Evolutionary conservation across 2,113 vertebrate species (phyloP), one percentile per base, ranked within the genome.

Genomic region (Sebastes fasciatus): DNA sequence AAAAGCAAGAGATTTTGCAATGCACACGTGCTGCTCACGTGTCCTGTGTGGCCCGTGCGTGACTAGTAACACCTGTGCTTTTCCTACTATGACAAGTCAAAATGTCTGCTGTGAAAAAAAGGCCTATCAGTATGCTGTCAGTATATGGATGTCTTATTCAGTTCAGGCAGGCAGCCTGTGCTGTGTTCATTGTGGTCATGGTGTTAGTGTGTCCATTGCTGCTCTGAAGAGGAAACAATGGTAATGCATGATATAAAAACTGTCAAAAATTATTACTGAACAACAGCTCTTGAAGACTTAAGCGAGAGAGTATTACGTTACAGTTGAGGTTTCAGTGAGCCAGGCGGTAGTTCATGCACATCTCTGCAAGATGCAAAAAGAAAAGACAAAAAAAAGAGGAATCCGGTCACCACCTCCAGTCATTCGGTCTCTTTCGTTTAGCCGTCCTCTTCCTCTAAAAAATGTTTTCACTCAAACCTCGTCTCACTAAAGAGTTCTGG

Each of bases 281-380:
- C 26, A 77, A 70, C 78, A 75, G 63, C 63, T 46, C 12, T 65
- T 49, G 19, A 45, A 42, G 63, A 57, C 58, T 16, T 75, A 14
- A 67, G 46, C 4, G 16, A 70, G 67, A 34, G 8, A 21, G 17
- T 14, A 55, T 40, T 42, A 21, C 19, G 6, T 66, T 21, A 71
- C 10, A 65, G 42, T 51, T 79, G 4, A 45, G 68, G 1, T 82
- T 75, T 71, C 70, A 76, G 3, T 12, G 23, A 83, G 76, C 19
- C 26, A 46, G 19, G 83, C 92, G 84, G 92, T 92, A 92, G 88
- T 84, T 88, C 17, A 69, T 69, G 80, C 26, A 64, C 19, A 54
- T 77, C 68, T 42, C 42, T 51, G 23, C 6, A 9, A 14, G 55
- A n/a, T 72, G 11, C 11, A 58, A 43, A 65, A 34, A 45, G 23